A percentile compares a stretch with the other conserved stretches of the same genome.
Conservation (phyloP, 2,888 invertebrate genomes). For the Teinopalpus imperialis region DNA sequence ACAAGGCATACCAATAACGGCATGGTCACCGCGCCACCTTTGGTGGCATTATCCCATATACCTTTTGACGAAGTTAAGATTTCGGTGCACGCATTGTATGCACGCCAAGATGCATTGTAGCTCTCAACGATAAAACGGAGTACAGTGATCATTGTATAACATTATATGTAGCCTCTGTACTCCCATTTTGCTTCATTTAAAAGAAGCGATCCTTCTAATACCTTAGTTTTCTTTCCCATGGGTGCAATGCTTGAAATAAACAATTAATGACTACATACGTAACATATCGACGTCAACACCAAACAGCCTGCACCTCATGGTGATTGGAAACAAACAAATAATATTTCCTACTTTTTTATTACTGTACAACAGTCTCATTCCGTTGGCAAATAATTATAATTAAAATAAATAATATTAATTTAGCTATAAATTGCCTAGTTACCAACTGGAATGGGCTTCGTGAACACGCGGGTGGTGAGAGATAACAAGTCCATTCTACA, state of each 20-base stretch:
- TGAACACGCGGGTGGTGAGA: slow-evolving; percentile 81
- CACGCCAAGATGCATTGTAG: slow-evolving; percentile 48
- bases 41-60: slow-evolving; percentile 70
- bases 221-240: slow-evolving; percentile 41
- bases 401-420: slow-evolving; percentile 76
- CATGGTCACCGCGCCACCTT: slow-evolving; percentile 57
- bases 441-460: slow-evolving; percentile 77
- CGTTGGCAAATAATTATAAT: slow-evolving; percentile 76
- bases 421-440: slow-evolving; percentile 79
- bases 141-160: slow-evolving; percentile 22
- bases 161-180: slow-evolving; percentile 22
- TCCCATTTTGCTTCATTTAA: slow-evolving; percentile 24
- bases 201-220: slow-evolving; percentile 54
- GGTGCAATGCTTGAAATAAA: slow-evolving; percentile 34
- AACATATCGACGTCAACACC: slow-evolving; percentile 19
- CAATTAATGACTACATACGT: slow-evolving; percentile 29
- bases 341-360: slow-evolving; percentile 67
- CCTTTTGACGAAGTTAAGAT: slow-evolving; percentile 66
- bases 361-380: slow-evolving; percentile 80
- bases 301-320: slow-evolving; percentile 21
- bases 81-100: slow-evolving; percentile 57
- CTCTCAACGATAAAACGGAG: slow-evolving; percentile 39
- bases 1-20: slow-evolving; percentile 48
- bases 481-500: slow-evolving; percentile 71
- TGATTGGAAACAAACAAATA: slow-evolving; percentile 49